These are phyloP conservation scores for Norana najaformis DNA, from an alignment of 2,888 invertebrate genomes.

Conservation along the genomic window DNA sequence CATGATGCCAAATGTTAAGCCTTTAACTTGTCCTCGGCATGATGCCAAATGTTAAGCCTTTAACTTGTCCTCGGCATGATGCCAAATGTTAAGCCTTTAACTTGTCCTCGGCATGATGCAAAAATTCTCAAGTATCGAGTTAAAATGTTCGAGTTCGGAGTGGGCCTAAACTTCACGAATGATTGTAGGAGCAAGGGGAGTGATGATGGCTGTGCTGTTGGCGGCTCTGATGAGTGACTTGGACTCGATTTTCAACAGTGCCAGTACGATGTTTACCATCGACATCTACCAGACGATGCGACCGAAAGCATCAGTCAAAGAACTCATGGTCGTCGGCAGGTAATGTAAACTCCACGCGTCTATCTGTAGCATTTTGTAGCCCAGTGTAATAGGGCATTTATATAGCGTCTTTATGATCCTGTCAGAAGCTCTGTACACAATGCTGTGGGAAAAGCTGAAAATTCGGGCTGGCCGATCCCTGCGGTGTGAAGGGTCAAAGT, in stretches of 20 bases:
- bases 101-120: too few species aligned
- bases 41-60: constrained; percentile 66
- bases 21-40: too few species aligned
- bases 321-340: constrained; percentile 65
- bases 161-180: not conserved
- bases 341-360: constrained; percentile 43
- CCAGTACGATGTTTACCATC: constrained; percentile 60
- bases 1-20: too few species aligned
- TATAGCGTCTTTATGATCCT: too few species aligned
- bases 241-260: constrained; percentile 67
- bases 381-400: too few species aligned
- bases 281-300: constrained; percentile 61
- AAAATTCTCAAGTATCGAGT: not conserved
- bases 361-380: not conserved
- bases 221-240: constrained; percentile 67
- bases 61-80: constrained; percentile 64
- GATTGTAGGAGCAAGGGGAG: constrained; percentile 52
- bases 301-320: constrained; percentile 59
- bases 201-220: constrained; percentile 66
- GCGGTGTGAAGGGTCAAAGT: too few species aligned
- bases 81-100: constrained; percentile 60
- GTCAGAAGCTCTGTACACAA: too few species aligned
- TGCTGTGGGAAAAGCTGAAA: too few species aligned
- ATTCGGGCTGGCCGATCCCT: too few species aligned
- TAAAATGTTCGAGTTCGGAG: not conserved